A percentile compares a stretch with the other conserved stretches of the same genome.
Conservation (phyloP, 2,797 vertebrate genomes). For the Siniperca undulata region DNA sequence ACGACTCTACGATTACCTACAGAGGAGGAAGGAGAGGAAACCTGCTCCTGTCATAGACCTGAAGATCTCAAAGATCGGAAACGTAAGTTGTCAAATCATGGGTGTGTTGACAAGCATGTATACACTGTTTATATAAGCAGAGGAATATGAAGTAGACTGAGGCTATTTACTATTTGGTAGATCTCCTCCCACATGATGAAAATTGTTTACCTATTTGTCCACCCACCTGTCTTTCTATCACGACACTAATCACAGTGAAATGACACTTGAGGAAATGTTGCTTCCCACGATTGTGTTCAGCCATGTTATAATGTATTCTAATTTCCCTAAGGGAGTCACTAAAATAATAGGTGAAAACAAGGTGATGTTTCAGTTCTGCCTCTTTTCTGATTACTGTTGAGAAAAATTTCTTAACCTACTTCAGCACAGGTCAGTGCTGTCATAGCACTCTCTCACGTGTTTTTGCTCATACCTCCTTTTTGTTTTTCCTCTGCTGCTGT, state of each 20-base stretch:
- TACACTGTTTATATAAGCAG: background rate
- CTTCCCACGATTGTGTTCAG: background rate
- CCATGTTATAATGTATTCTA: background rate
- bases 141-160: background rate
- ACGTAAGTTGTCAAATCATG: slow-evolving; percentile 82
- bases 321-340: background rate
- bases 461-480: slow-evolving; percentile 30
- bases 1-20: slow-evolving; percentile 94
- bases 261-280: slow-evolving; percentile 3
- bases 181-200: background rate
- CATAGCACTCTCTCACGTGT: slow-evolving; percentile 11
- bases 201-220: background rate
- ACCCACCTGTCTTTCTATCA: background rate
- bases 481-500: slow-evolving; percentile 24
- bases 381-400: background rate
- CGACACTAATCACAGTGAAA: background rate
- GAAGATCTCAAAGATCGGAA: slow-evolving; percentile 98
- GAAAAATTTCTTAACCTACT: background rate
- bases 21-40: slow-evolving; percentile 96
- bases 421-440: background rate
- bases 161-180: background rate
- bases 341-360: background rate
- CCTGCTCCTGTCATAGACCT: slow-evolving; percentile 92
- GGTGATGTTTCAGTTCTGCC: background rate
- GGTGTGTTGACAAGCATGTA: background rate